Conservation (phyloP, 2,797 vertebrate genomes). For the Pterois miles region DNA sequence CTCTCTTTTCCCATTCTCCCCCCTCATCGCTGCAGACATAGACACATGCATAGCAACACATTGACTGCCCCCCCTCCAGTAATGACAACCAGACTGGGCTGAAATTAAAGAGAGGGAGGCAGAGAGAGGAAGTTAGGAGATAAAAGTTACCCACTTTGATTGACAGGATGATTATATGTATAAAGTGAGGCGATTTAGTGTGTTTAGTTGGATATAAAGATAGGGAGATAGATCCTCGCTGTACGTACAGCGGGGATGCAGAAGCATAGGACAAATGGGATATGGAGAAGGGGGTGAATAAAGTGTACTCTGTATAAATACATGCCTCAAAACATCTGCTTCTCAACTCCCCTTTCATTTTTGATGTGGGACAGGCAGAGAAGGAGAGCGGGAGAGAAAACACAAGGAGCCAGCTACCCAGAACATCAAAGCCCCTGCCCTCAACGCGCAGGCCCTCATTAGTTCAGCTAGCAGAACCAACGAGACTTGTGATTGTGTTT, state of each 20-base stretch:
- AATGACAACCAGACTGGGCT: constrained; percentile 86
- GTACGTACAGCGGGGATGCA: constrained; percentile 48
- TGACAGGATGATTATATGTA: constrained; percentile 82
- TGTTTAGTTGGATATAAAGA: constrained; percentile 78
- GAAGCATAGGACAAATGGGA: constrained; percentile 65
- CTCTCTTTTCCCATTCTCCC: constrained; percentile 52
- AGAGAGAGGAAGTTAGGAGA: constrained; percentile 76
- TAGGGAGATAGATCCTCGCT: constrained; percentile 58
- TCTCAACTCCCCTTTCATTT: constrained; percentile 84
- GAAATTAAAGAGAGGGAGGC: constrained; percentile 78
- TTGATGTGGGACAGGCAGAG: constrained; percentile 87
- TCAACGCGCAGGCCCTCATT: constrained; percentile 86
- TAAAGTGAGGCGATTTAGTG: constrained; percentile 77
- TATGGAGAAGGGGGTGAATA: constrained; percentile 72
- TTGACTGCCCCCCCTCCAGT: constrained; percentile 72
- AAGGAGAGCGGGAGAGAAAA: constrained; percentile 83
- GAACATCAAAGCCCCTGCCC: constrained; percentile 87
- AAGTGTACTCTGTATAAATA: constrained; percentile 81
- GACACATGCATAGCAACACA: constrained; percentile 84
- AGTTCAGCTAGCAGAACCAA: constrained; percentile 88
- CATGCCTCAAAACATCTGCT: constrained; percentile 87
- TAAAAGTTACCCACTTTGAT: constrained; percentile 79
- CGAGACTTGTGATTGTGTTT: constrained; percentile 87
- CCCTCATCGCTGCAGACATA: constrained; percentile 73
- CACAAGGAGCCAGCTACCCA: constrained; percentile 87